Conservation (phyloP, 1,140 invertebrate genomes). For the Drosophila lowei region DNA sequence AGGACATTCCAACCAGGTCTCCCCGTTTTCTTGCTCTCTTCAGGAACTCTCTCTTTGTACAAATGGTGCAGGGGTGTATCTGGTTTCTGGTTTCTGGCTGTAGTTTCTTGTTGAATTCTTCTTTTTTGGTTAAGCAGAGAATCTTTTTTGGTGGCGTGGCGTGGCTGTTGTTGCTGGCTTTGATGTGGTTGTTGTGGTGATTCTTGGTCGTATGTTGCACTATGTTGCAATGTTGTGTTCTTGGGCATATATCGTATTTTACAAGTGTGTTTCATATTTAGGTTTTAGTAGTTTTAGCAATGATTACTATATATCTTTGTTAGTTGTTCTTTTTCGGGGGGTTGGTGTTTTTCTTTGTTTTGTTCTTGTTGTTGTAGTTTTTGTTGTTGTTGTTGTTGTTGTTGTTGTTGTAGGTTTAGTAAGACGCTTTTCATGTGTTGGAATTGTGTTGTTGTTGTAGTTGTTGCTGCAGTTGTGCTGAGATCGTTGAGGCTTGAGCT, state of each 20-base stretch:
- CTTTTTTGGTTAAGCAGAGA: conserved; percentile 10
- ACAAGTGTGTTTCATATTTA: conserved; percentile 32
- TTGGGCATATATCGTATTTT: conserved; percentile 30
- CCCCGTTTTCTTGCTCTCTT: no score
- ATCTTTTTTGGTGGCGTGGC: conserved; percentile 14
- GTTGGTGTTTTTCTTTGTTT: conserved; percentile 25
- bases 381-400: conserved; percentile 52
- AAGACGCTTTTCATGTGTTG: conserved; percentile 46
- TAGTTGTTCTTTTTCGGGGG: conserved; percentile 39
- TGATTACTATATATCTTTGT: neutral
- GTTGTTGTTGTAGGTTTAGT: conserved; percentile 53
- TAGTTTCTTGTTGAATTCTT: conserved; percentile 1
- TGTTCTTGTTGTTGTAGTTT: conserved; percentile 32
- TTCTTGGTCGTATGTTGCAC: conserved; percentile 65
- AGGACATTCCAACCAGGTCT: no score
- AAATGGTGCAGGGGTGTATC: conserved; percentile 35
- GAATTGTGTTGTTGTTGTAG: conserved; percentile 38
- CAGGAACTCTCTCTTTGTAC: conserved; percentile 10
- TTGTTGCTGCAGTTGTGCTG: conserved; percentile 38
- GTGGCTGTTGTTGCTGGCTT: conserved; percentile 40
- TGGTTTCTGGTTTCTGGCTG: neutral
- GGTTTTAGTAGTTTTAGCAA: conserved; percentile 49
- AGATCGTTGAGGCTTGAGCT: conserved; percentile 36
- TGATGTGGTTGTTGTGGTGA: conserved; percentile 51
- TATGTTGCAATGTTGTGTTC: conserved; percentile 41